Evolutionary conservation across 2,888 invertebrate species (phyloP).

Genomic region (Drosophila stalkeri): DNA sequence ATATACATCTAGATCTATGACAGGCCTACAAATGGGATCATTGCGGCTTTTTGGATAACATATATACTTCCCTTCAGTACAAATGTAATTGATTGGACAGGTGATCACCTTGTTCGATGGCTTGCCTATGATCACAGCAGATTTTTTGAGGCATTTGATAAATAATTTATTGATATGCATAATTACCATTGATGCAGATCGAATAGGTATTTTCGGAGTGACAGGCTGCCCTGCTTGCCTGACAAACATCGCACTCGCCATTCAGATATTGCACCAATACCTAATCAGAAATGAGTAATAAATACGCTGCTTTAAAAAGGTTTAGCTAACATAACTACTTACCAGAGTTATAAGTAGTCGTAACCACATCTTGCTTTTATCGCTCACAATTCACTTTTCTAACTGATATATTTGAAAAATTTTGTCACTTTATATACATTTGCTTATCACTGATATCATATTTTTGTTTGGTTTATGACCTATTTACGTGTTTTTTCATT

Average conservation of each 20-base stretch:
- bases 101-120: slow-evolving; percentile 26
- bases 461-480: slow-evolving; percentile 14
- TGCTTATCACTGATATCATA: slow-evolving; percentile 29
- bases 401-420: slow-evolving; percentile 24
- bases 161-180: neutral
- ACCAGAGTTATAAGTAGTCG: slow-evolving; percentile 49
- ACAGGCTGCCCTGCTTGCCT: slow-evolving; percentile 50
- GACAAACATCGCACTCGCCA: slow-evolving; percentile 59
- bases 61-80: slow-evolving; percentile 58
- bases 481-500: neutral
- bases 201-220: slow-evolving; percentile 56
- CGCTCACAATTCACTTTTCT: slow-evolving; percentile 3
- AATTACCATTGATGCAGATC: slow-evolving; percentile 48
- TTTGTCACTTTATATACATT: slow-evolving; percentile 25
- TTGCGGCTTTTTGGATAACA: slow-evolving; percentile 43
- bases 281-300: slow-evolving; percentile 22
- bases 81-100: slow-evolving; percentile 50
- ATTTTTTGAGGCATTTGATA: no score
- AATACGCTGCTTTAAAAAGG: no score
- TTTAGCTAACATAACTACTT: slow-evolving; percentile 24
- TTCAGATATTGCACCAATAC: slow-evolving; percentile 34
- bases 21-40: slow-evolving; percentile 36
- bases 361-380: slow-evolving; percentile 46
- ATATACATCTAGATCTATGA: neutral
- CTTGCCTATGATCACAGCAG: slow-evolving; percentile 24